Evolutionary conservation across 2,888 invertebrate genomes (phyloP), one percentile per base, ranked within the genome.

Genomic region (Pseudococcus jackbeardsleyi): DNA sequence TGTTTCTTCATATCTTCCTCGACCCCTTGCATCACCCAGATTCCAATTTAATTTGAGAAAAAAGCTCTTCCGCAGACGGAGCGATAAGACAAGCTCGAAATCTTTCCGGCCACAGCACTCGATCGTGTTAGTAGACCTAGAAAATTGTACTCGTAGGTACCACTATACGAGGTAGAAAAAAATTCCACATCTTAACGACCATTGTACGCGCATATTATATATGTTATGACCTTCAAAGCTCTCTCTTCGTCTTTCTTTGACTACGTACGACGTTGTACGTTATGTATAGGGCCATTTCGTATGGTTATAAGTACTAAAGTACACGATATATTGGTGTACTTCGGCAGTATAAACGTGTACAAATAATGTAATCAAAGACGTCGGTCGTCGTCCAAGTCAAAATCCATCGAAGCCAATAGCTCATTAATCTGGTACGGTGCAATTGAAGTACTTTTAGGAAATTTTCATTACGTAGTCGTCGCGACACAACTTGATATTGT

Each of bases 191-290:
- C 59, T 59, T 59, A 19, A 19, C 59, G 59, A 59, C 59, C 59
- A 59, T 59, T 59, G 59, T 59, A 59, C 19, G 59, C n/a, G 59
- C 59, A 0, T 59, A 59, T 59, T 59, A 59, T 59, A 59, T 59
- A 59, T 11, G 59, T 59, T 59, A 19, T 59, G 59, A 59, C 59
- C 59, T 59, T 59, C 59, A 59, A 59, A 59, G 59, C 59, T 19
- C 59, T 59, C 59, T 59, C 59, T 59, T n/a, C 59, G 59, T 59
- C 59, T 59, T 59, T 59, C 59, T 59, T 59, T 19, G 59, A 59
- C 59, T 59, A 59, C 59, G 59, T 5, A 59, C 59, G 2, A 59
- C 59, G 59, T 59, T 19, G 26, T 33, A 59, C 59, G 59, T 59
- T 33, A 33, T 59, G 11, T 59, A 59, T 59, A 19, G 59, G 59